Percentiles rank a stretch among this genome's conserved stretches.
Conservation (phyloP, 2,113 vertebrate genomes). For the Bettongia penicillata region DNA sequence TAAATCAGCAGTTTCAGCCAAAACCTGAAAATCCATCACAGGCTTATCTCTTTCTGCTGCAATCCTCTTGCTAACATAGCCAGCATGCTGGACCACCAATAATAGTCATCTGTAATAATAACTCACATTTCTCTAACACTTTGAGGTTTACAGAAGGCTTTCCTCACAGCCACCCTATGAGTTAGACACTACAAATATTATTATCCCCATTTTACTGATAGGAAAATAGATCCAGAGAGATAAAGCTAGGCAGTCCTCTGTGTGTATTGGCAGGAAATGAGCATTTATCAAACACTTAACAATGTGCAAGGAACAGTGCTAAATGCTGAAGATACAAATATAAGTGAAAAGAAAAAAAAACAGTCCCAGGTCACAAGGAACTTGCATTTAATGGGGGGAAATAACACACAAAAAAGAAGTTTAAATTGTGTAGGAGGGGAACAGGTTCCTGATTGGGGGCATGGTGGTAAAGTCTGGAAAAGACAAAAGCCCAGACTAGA, state of each 20-base stretch:
- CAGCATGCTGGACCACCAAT: neutral
- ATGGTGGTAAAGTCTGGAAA: neutral
- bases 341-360: neutral
- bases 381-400: neutral
- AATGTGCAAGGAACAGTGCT: neutral
- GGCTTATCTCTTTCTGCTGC: slow-evolving; percentile 2
- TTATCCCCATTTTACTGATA: neutral
- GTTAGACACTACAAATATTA: neutral
- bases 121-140: neutral
- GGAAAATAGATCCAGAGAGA: neutral
- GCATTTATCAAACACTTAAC: neutral
- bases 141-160: neutral
- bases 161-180: neutral
- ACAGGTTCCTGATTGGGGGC: neutral
- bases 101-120: neutral
- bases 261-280: neutral
- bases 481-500: neutral
- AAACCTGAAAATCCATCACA: slow-evolving; percentile 14
- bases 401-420: neutral
- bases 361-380: neutral
- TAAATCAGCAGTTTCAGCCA: neutral
- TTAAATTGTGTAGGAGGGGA: neutral
- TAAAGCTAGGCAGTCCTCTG: neutral
- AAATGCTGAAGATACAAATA: neutral
- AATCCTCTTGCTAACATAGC: neutral